A percentile compares a stretch with the other conserved stretches of the same genome.
phyloP scores from a whole-genome alignment of 2,797 vertebrate genomes.

The Melopsittacus undulatus region DNA sequence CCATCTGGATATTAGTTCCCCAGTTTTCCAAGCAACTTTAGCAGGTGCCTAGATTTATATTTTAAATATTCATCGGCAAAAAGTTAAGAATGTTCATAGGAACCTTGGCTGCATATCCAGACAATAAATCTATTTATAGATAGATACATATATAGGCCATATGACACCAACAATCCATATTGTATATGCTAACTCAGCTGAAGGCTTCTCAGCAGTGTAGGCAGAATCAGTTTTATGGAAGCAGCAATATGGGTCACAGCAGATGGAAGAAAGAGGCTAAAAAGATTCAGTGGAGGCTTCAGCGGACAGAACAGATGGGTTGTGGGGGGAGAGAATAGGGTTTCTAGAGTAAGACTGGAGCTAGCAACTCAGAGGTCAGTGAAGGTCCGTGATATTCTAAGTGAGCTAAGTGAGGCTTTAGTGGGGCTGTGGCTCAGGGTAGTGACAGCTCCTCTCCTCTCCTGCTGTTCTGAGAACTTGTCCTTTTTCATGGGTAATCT shows the following conservation, averaged over 20 bases:
- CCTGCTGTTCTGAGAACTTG: neutral
- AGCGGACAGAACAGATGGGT: conserved; percentile 64
- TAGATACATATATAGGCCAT: conserved; percentile 50
- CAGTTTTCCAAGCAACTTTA: conserved; percentile 1
- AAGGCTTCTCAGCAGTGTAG: conserved; percentile 59
- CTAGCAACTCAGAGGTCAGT: conserved; percentile 26
- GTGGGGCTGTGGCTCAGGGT: neutral
- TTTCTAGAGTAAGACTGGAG: conserved; percentile 55
- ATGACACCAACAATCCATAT: conserved; percentile 65
- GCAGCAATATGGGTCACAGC: conserved; percentile 70
- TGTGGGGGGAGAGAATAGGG: conserved; percentile 51
- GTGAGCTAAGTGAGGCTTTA: neutral
- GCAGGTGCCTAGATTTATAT: conserved; percentile 23
- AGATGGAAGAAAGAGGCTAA: conserved; percentile 69
- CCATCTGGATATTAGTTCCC: conserved; percentile 40
- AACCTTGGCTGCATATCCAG: conserved; percentile 5
- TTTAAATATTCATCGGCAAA: neutral
- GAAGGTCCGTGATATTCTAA: conserved; percentile 38
- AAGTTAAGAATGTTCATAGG: conserved; percentile 15
- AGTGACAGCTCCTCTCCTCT: neutral
- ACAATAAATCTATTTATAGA: conserved; percentile 66
- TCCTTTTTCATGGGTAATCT: neutral
- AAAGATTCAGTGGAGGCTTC: conserved; percentile 63
- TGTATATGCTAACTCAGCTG: conserved; percentile 64
- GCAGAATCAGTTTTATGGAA: conserved; percentile 61